phyloP scores from a whole-genome alignment of 2,888 invertebrate species.

The Tenthredo amoena region DNA sequence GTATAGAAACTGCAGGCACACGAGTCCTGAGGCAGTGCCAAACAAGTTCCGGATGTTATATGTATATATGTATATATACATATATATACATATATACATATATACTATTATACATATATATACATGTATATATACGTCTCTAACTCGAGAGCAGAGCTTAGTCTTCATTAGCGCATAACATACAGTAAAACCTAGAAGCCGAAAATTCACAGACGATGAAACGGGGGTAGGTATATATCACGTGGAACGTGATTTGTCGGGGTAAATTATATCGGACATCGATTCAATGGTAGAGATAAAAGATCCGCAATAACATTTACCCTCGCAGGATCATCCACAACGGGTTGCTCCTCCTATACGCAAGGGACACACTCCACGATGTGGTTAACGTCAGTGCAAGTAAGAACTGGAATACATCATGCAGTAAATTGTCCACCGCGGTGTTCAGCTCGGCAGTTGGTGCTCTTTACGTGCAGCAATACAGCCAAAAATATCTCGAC shows the following conservation, averaged over 20 bases:
- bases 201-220: background rate
- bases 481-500: constrained; percentile 75
- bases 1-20: background rate
- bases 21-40: background rate
- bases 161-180: background rate
- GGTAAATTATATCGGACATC: background rate
- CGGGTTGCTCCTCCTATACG: constrained; percentile 78
- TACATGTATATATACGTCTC: too few species aligned
- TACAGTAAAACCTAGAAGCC: background rate
- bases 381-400: constrained; percentile 76
- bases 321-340: constrained; percentile 78
- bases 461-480: constrained; percentile 78
- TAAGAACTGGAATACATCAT: constrained; percentile 74
- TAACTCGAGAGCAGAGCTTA: background rate
- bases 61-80: too few species aligned
- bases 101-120: too few species aligned
- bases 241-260: background rate
- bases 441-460: constrained; percentile 76
- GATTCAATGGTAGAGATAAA: background rate
- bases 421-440: constrained; percentile 75
- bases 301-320: background rate
- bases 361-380: constrained; percentile 78
- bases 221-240: background rate
- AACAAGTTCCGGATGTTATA: background rate
- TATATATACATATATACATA: too few species aligned